Conservation (phyloP, 2,797 vertebrate genomes). For the Melanotaenia parkinsoni region DNA sequence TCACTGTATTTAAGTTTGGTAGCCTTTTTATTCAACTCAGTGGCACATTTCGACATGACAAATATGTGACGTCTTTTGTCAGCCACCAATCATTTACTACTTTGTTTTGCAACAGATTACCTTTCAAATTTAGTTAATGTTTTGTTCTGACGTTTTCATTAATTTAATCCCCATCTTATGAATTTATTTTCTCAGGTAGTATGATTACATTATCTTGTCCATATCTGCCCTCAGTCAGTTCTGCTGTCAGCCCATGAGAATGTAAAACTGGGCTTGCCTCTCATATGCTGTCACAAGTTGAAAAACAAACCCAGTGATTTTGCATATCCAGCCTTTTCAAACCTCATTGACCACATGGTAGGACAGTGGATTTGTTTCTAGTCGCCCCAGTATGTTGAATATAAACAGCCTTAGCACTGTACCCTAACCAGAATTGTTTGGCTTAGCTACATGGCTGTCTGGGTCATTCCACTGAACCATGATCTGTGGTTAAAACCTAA, state of each 20-base stretch:
- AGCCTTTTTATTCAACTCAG: not conserved
- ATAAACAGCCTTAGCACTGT: conserved; percentile 74
- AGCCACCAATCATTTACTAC: not conserved
- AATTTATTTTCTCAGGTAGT: not conserved
- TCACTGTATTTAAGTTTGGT: not conserved
- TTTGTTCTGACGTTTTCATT: not conserved
- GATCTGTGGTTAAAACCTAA: conserved; percentile 25
- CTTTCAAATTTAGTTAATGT: conserved; percentile 7
- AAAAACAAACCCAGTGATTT: conserved; percentile 31
- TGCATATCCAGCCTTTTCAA: conserved; percentile 25
- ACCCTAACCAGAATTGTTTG: conserved; percentile 71
- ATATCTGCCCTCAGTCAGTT: not conserved
- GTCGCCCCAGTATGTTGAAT: conserved; percentile 52
- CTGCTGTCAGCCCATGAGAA: conserved; percentile 15
- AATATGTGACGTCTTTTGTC: not conserved
- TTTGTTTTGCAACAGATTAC: not conserved
- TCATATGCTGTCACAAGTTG: conserved; percentile 23
- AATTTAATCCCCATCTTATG: not conserved
- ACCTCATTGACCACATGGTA: conserved; percentile 49
- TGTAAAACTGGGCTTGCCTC: conserved; percentile 8
- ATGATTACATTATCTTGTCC: conserved; percentile 13
- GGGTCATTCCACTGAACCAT: conserved; percentile 59
- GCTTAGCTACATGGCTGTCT: conserved; percentile 67
- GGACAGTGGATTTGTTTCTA: conserved; percentile 32
- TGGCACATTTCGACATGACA: not conserved